Base-by-base conservation (phyloP, 2,888 invertebrate genomes). In the Orthosia gracilis region DNA sequence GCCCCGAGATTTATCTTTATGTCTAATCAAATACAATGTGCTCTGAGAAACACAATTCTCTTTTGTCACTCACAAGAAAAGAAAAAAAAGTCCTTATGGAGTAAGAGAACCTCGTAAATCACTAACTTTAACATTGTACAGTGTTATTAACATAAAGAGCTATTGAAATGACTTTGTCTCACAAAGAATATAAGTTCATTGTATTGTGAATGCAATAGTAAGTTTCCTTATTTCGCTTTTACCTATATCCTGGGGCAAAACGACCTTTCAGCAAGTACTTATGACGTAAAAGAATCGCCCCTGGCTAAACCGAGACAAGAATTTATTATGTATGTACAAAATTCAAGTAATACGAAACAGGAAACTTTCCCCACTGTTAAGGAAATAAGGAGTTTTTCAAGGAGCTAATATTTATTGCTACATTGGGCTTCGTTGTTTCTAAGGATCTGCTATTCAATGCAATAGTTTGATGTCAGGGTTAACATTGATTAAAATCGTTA, bases 101-200 rank as follows among this genome's bases (percentile, higher is more conserved):
- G 63, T 70, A 59, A 69, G 71, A 69, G 73, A 78, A 57, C 23
- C 57, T 62, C 72, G 31, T 86, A 84, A 84, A 82, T 86, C 82
- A 73, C 31, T 21, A 80, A 82, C 74, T 84, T 86, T 74, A 85
- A 85, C 85, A 83, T 88, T 88, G 78, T 79, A 75, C 72, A 73
- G 66, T 64, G 66, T 73, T 81, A 84, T 82, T 82, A 81, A 85
- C 74, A 83, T 81, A 83, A 84, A 80, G 47, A 47, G 65, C 68
- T 71, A 85, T 85, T 73, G 72, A 78, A 80, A 79, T 79, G 70
- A 82, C 70, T 82, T 73, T 87, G 80, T 86, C 84, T 79, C 67
- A 64, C 62, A 70, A 85, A 85, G 72, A 82, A 73, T 78, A 69
- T 82, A 69, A 59, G 74, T 74, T 79, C 77, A 78, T 76, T 77